phyloP scores from a whole-genome alignment of 2,888 invertebrate genomes.

The Caenorhabditis sp. region DNA sequence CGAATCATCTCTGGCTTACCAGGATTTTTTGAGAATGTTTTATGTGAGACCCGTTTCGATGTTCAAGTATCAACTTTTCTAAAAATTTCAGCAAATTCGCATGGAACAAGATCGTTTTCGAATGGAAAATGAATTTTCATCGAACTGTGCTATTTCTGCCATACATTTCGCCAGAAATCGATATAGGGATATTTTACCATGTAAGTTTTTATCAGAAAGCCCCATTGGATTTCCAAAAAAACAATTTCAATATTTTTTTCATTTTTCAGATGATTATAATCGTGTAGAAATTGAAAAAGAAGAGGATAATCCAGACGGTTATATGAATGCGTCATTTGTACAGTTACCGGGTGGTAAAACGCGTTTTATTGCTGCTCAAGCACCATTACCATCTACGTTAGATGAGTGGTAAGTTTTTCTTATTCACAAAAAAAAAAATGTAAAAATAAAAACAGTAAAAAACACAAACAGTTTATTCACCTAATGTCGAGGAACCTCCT shows the following conservation, averaged over 20 bases:
- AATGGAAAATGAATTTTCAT: constrained; percentile 26
- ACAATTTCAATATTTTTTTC: neutral
- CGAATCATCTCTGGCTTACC: constrained; percentile 2
- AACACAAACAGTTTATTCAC: too few relatives aligned
- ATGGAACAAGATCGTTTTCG: constrained; percentile 50
- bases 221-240: neutral
- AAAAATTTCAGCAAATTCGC: constrained; percentile 52
- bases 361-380: constrained; percentile 65
- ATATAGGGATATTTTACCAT: constrained; percentile 65
- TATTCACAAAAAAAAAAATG: neutral
- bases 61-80: neutral
- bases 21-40: constrained; percentile 21
- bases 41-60: constrained; percentile 11
- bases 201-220: constrained; percentile 31
- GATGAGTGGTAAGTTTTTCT: constrained; percentile 50
- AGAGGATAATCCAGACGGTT: constrained; percentile 53
- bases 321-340: constrained; percentile 64
- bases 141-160: constrained; percentile 38
- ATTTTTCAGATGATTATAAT: constrained; percentile 57
- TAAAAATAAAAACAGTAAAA: too few relatives aligned
- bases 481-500: too few relatives aligned
- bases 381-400: constrained; percentile 57
- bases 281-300: constrained; percentile 47
- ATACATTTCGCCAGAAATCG: constrained; percentile 55
- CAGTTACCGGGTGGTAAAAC: constrained; percentile 42